Evolutionary conservation across 1,140 invertebrate genomes (phyloP), one percentile per base, ranked within the genome.

Genomic region (Zophobas atratus): DNA sequence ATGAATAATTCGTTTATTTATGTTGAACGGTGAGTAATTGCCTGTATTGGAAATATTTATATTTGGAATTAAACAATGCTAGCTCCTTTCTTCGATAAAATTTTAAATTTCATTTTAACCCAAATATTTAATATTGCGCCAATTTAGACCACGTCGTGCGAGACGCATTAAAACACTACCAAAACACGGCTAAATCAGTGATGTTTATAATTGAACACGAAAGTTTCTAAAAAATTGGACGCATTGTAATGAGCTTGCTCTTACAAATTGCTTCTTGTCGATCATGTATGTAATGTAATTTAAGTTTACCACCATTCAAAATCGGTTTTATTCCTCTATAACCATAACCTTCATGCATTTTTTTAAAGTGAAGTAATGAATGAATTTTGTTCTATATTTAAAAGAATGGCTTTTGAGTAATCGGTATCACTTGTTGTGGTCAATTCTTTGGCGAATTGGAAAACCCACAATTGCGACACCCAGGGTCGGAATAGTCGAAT

Each of bases 1-100:
- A 39, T 67, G 60, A 67, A 67, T 67, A 67, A 67, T 67, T 43
- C 60, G 33, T 67, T 46, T 43, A 67, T 46, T 67, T 67, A 20
- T 51, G 2, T 51, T n/a, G 49, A 20, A 2, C 49, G 60, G 57
- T 63, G 57, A 63, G 57, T 63, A 63, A 63, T 57, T 4, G 2
- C 49, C 20, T 2, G 3, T 51, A 51, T 51, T 51, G 49, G 49
- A 51, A 51, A 51, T 51, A 51, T 51, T 51, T 51, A 51, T 51
- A 51, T 51, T 51, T 51, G n/a, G n/a, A 51, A 4, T 51, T 2
- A 20, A 20, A 20, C 49, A 51, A 51, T 20, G 20, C 6, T 46
- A 20, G 20, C 20, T 20, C 20, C 20, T 20, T 20, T 20, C 20
- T 20, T 20, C 20, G 20, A 20, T 20, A 20, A 20, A 20, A 20